Base-by-base conservation (phyloP, 23 tunicate species). In the Clavelina lepadiformis region DNA sequence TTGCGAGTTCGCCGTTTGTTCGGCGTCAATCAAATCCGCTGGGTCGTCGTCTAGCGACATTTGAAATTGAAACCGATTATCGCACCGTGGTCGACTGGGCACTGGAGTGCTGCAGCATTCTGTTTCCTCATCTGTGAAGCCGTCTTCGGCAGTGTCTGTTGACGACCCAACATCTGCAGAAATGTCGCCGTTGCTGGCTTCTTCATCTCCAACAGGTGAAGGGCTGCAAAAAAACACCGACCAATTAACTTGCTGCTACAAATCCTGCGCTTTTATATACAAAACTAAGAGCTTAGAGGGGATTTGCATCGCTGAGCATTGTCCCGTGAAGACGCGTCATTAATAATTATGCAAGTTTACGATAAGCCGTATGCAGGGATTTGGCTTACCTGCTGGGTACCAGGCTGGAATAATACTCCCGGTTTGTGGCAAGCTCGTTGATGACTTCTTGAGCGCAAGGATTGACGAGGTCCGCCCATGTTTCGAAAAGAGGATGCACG, bases 381-480 rank as follows among this genome's bases (percentile, higher is more conserved):
- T n/a, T 11, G 4, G 0, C 76, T 47, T 38, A 86, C 95, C 80
- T 72, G 38, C 73, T 72, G 11, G 84, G 95, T 50, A 86, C 49
- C 26, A 70, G 85, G 37, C 46, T 76, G 47, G 86, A 77, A 51
- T 86, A 86, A 68, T 82, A 86, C 65, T 86, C 95, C 44, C 95
- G 70, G 67, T 86, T 86, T 11, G 34, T 28, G 6, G 71, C 77
- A 18, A 86, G 70, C 33, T 56, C 47, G 6, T 53, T 58, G 32
- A 86, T 61, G 60, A 86, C 78, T 3, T 78, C 95, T 50, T 86
- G 95, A 6, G 95, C 95, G 49, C 72, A 35, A 13, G 95, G 95
- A 55, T 80, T 86, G 33, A 78, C 85, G 8, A 86, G 62, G 35
- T 86, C 95, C 5, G 95, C 95, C 95, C 95, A 86, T 1, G 82